Evolutionary conservation across 2,113 vertebrate species (phyloP).

Genomic region (Trogon surrucura): DNA sequence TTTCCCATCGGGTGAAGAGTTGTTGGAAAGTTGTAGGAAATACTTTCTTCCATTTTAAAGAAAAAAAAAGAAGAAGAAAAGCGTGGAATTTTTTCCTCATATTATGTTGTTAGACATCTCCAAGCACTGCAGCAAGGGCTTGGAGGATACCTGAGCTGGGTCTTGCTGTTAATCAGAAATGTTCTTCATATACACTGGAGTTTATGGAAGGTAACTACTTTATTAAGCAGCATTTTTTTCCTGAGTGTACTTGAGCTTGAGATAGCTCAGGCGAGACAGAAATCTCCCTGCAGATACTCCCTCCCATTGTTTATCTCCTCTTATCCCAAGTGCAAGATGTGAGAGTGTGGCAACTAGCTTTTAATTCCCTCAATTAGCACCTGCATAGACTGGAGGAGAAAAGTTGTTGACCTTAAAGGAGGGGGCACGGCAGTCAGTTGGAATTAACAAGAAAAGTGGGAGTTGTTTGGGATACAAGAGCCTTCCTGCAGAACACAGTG

Average conservation of each 20-base stretch:
- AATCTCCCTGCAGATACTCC: not conserved
- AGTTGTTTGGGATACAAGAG: not conserved
- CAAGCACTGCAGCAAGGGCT: not conserved
- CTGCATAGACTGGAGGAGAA: not conserved
- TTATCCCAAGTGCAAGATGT: not conserved
- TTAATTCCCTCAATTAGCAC: not conserved
- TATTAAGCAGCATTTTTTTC: not conserved
- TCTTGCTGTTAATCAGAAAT: not conserved
- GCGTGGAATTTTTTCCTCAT: not conserved
- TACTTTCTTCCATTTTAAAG: not conserved
- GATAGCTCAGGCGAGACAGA: not conserved
- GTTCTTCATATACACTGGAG: not conserved
- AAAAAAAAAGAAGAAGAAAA: not conserved
- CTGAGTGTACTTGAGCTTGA: not conserved
- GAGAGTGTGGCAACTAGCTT: not conserved
- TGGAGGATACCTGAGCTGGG: not conserved
- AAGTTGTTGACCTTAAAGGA: not conserved
- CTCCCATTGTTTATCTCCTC: not conserved
- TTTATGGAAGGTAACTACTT: not conserved
- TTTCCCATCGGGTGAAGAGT: not conserved
- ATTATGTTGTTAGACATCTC: not conserved
- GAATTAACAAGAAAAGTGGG: not conserved
- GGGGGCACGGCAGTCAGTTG: not conserved
- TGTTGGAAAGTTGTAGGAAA: not conserved
- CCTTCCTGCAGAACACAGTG: not conserved